Evolutionary conservation across 2,888 invertebrate species (phyloP), one percentile per base, ranked within the genome.

Genomic region (Luperina testacea): DNA sequence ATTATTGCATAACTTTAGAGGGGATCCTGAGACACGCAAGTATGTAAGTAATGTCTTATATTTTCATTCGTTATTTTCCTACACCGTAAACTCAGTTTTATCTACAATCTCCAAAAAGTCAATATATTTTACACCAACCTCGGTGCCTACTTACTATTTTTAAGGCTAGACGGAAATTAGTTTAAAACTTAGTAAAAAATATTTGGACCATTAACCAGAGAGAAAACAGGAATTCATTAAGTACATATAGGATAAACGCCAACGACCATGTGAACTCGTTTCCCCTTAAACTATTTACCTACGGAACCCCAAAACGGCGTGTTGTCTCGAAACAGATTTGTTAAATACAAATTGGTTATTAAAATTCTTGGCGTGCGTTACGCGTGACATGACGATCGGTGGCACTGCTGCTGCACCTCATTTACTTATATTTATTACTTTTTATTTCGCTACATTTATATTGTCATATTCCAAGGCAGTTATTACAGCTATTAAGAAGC

Each of bases 321-420:
- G 84, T 88, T 87, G 88, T 90, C 90, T 88, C 85, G 90, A 91
- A 89, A 91, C 90, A 92, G 91, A 94, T 95, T 95, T 94, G 95
- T 96, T 95, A 95, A 96, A 95, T 94, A 95, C 96, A 95, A 96
- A 96, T 96, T 96, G 96, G 95, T 95, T 95, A 96, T 96, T 96
- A 96, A 96, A 92, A 96, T 96, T 96, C 96, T 92, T 93, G 92
- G 93, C 94, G 92, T 84, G 90, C 90, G 90, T 86, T 86, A 87
- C 87, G 85, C 87, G 90, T 91, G 92, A 93, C 93, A 90, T 86
- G 90, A 88, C 89, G 90, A 89, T 87, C 86, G 83, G 83, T 81
- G 81, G 78, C 80, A 72, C 38, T 51, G 53, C 65, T 73, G 87
- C 75, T 84, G 89, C 83, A 84, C 85, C 85, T 75, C 77, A 85